Evolutionary conservation across 2,113 vertebrate genomes (phyloP).

Genomic region (Corythornis cristatus): DNA sequence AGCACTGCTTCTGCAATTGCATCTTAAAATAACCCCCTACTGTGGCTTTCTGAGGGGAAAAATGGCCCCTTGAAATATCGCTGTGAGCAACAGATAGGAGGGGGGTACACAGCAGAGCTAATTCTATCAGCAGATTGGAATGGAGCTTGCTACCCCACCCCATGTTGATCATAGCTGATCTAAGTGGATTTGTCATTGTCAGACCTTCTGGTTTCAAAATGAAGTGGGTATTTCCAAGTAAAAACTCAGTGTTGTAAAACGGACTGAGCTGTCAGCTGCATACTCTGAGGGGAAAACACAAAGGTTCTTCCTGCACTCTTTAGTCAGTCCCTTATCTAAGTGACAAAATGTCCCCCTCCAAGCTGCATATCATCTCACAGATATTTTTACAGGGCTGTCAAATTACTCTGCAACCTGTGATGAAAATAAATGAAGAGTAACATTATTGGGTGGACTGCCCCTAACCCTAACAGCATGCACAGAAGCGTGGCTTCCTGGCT

Average conservation of each 20-base stretch:
- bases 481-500: not conserved
- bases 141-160: not conserved
- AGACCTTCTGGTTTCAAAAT: constrained; percentile 18
- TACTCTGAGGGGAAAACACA: not conserved
- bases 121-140: constrained; percentile 28
- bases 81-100: constrained; percentile 25
- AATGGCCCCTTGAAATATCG: not conserved
- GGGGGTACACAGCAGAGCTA: not conserved
- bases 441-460: not conserved
- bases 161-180: not conserved
- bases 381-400: not conserved
- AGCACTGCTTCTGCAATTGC: constrained; percentile 13
- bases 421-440: not conserved
- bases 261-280: not conserved
- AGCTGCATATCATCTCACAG: not conserved
- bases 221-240: not conserved
- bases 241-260: not conserved
- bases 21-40: not conserved
- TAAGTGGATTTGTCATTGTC: constrained; percentile 20
- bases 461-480: not conserved
- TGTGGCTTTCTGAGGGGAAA: constrained; percentile 17
- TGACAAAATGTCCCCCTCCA: not conserved
- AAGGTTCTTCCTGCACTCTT: not conserved
- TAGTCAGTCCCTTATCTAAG: not conserved
- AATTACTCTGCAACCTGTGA: not conserved